Evolutionary conservation across 2,888 invertebrate genomes (phyloP).

Genomic region (Strigamia maritima): DNA sequence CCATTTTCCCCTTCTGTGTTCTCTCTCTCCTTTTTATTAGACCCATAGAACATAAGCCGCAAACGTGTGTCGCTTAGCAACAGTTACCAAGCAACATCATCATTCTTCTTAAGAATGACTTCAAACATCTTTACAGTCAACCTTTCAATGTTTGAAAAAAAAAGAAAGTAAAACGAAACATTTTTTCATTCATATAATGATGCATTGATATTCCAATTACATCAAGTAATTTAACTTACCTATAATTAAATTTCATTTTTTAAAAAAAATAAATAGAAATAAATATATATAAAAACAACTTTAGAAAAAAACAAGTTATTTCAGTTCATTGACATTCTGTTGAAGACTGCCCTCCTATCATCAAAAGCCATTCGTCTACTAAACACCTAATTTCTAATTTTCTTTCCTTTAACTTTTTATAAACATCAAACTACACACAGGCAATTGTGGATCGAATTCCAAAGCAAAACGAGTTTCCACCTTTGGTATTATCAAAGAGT

Average conservation of each 20-base stretch:
- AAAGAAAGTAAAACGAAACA: not conserved
- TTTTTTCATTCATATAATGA: not conserved
- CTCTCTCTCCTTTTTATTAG: not conserved
- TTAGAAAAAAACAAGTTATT: not conserved
- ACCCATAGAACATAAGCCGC: constrained; percentile 5
- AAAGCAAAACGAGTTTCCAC: not conserved
- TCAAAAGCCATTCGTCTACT: constrained; percentile 26
- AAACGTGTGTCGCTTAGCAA: constrained; percentile 14
- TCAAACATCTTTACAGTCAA: constrained; percentile 17
- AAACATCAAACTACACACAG: not conserved
- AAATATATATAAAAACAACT: not conserved
- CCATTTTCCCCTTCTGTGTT: constrained; percentile 26
- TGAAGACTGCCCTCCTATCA: constrained; percentile 23
- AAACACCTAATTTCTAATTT: constrained; percentile 30
- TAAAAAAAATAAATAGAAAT: not conserved
- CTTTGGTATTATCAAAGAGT: not conserved
- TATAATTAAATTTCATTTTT: not conserved
- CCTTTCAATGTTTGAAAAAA: not conserved
- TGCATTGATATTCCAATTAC: constrained; percentile 29
- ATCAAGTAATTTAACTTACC: not conserved
- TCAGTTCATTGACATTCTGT: constrained; percentile 24
- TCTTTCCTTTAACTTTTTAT: constrained; percentile 12
- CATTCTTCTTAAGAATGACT: constrained; percentile 16
- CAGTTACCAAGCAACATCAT: constrained; percentile 21
- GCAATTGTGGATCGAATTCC: not conserved